These are phyloP conservation scores for Coregonus ussuriensis DNA, from an alignment of 2,797 vertebrate species.

Conservation along the genomic window DNA sequence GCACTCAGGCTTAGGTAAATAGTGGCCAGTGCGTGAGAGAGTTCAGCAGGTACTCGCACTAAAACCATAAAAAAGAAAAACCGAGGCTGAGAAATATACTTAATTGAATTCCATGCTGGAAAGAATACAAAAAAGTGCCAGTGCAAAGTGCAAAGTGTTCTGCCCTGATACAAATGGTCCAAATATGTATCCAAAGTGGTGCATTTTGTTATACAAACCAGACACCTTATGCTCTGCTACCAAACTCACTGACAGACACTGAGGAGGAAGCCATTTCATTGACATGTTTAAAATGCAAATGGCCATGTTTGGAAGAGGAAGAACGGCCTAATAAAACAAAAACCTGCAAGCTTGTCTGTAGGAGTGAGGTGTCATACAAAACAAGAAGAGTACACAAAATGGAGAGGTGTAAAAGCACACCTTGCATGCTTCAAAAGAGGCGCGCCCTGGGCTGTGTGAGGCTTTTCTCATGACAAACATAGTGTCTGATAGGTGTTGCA, in stretches of 20 bases:
- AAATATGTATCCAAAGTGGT: conserved; percentile 49
- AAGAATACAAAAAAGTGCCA: not conserved
- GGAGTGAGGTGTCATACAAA: conserved; percentile 70
- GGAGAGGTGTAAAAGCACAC: conserved; percentile 68
- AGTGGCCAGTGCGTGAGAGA: too few relatives aligned
- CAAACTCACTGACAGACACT: conserved; percentile 67
- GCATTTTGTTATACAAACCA: conserved; percentile 64
- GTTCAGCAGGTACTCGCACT: too few relatives aligned
- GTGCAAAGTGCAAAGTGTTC: not conserved
- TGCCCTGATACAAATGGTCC: not conserved
- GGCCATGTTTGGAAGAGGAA: conserved; percentile 62
- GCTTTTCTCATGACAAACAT: too few relatives aligned
- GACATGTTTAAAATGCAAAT: conserved; percentile 77
- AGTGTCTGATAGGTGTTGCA: not conserved
- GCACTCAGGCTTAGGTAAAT: too few relatives aligned
- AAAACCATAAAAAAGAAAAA: too few relatives aligned
- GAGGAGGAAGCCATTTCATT: conserved; percentile 69
- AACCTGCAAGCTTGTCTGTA: conserved; percentile 68
- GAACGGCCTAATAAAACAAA: not conserved
- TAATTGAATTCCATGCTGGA: not conserved
- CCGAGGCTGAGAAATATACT: too few relatives aligned
- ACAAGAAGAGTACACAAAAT: conserved; percentile 68
- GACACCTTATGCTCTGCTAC: conserved; percentile 54
- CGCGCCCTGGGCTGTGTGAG: not conserved
- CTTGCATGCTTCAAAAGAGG: conserved; percentile 54